These are phyloP conservation scores for Macquaria ambigua DNA, from an alignment of 2,113 vertebrate genomes.

Conservation along the genomic window DNA sequence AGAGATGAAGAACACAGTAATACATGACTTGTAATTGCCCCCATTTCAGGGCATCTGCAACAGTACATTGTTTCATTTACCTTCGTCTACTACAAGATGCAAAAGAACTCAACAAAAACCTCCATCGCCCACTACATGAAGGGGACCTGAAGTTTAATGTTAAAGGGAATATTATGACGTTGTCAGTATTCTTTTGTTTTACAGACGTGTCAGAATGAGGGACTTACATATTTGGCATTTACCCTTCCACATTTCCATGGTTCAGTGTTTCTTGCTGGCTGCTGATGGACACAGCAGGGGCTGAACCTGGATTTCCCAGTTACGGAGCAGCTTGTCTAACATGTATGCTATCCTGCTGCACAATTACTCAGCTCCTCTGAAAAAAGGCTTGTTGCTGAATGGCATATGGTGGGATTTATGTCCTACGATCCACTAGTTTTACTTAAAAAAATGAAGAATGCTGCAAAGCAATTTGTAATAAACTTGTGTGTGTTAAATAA, in stretches of 20 bases:
- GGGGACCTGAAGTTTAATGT: neutral
- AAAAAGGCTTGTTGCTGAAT: neutral
- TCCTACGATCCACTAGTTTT: neutral
- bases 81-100: constrained; percentile 18
- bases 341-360: neutral
- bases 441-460: neutral
- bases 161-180: neutral
- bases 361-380: neutral
- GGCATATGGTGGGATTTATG: neutral
- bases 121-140: neutral
- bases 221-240: constrained; percentile 29
- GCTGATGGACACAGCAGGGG: neutral
- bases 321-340: neutral
- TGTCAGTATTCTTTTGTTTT: neutral
- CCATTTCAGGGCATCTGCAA: constrained; percentile 22
- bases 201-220: constrained; percentile 9
- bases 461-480: neutral
- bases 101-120: neutral
- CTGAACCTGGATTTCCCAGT: neutral
- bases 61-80: constrained; percentile 20
- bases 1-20: neutral
- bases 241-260: neutral
- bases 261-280: neutral
- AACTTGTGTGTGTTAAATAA: constrained; percentile 12
- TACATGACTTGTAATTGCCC: constrained; percentile 28